A percentile compares a stretch with the other conserved stretches of the same genome.
Evolutionary conservation across 1,140 invertebrate genomes (phyloP).

Genomic region (Calephelis virginiensis): DNA sequence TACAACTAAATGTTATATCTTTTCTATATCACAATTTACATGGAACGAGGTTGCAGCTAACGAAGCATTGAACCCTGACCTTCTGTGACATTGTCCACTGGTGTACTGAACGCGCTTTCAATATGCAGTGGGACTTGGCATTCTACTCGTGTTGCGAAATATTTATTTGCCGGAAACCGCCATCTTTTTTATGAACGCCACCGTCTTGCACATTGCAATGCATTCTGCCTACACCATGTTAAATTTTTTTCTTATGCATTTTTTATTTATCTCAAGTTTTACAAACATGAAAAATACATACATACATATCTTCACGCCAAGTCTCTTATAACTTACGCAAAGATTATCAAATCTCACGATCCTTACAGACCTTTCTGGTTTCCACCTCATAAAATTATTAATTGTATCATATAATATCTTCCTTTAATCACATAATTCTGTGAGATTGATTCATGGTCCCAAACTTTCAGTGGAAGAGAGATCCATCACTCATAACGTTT

Average conservation of each 20-base stretch:
- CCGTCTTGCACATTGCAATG: neutral
- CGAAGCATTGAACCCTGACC: neutral
- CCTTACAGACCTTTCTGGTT: no score
- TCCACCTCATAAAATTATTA: no score
- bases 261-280: neutral
- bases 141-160: slow-evolving; percentile 12
- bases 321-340: no score
- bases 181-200: slow-evolving; percentile 8
- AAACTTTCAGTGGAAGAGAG: no score
- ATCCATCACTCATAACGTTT: no score
- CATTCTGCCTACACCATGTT: neutral
- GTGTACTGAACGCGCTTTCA: neutral
- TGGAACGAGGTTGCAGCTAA: neutral
- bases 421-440: no score
- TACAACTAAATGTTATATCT: no score
- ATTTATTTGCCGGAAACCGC: slow-evolving; percentile 12
- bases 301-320: neutral
- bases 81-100: neutral
- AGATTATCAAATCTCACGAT: no score
- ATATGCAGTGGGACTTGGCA: neutral
- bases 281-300: no score
- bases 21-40: no score
- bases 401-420: no score
- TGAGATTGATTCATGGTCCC: no score
- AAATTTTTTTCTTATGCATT: neutral